These are phyloP conservation scores for Astatoreochromis straeleni DNA, from an alignment of 2,113 vertebrate genomes.

Conservation along the genomic window DNA sequence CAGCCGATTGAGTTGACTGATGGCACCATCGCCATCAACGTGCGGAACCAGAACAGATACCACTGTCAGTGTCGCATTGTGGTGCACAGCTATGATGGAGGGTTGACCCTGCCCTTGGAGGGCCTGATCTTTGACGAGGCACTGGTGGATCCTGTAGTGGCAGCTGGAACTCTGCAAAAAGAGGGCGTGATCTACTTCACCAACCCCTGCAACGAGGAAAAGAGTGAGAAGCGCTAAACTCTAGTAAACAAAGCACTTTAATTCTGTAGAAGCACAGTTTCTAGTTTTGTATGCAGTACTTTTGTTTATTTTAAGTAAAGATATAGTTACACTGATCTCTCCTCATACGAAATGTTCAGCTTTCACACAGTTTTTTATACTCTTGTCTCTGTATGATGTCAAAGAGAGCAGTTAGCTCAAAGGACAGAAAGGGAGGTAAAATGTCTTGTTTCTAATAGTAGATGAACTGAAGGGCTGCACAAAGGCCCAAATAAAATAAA, in stretches of 20 bases:
- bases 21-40: slow-evolving; percentile 82
- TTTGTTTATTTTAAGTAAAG: neutral
- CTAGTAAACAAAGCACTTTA: neutral
- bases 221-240: slow-evolving; percentile 20
- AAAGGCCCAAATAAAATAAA: neutral
- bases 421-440: neutral
- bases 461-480: neutral
- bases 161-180: slow-evolving; percentile 80
- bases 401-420: neutral
- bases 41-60: slow-evolving; percentile 86
- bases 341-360: neutral
- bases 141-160: slow-evolving; percentile 82
- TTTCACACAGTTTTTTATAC: neutral
- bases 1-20: slow-evolving; percentile 83
- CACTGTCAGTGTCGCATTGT: slow-evolving; percentile 85
- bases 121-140: slow-evolving; percentile 76
- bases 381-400: neutral
- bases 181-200: slow-evolving; percentile 81
- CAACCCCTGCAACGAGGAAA: slow-evolving; percentile 72
- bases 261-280: neutral
- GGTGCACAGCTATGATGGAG: slow-evolving; percentile 77
- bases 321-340: neutral
- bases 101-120: slow-evolving; percentile 72
- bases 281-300: neutral
- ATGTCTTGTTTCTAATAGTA: neutral